phyloP scores from a whole-genome alignment of 2,113 vertebrate species.

The Taxidea taxus region DNA sequence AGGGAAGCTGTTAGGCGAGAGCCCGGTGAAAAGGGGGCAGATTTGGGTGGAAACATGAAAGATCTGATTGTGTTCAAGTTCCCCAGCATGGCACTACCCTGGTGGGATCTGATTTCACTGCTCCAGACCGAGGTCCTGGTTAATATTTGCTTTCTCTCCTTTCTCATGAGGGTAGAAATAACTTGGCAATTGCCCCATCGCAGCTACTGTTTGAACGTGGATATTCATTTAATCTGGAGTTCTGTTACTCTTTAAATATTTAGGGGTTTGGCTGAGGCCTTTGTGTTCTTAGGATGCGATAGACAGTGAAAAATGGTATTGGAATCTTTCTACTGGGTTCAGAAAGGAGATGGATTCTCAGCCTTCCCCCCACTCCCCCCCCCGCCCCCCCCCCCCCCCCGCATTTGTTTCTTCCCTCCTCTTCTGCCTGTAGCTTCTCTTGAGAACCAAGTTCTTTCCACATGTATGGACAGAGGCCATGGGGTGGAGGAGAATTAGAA shows the following conservation, averaged over 20 bases:
- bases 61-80: slow-evolving; percentile 79
- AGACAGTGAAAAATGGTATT: slow-evolving; percentile 72
- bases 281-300: slow-evolving; percentile 62
- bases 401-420: slow-evolving; percentile 14
- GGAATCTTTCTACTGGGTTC: slow-evolving; percentile 62
- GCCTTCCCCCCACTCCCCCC: not conserved
- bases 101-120: slow-evolving; percentile 76
- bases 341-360: slow-evolving; percentile 60
- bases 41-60: slow-evolving; percentile 78
- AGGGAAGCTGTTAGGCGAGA: slow-evolving; percentile 76
- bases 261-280: slow-evolving; percentile 60
- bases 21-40: slow-evolving; percentile 72
- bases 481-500: not conserved
- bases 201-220: slow-evolving; percentile 75
- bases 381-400: no score
- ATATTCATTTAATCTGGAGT: slow-evolving; percentile 78
- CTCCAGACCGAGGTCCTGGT: slow-evolving; percentile 70
- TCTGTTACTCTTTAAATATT: slow-evolving; percentile 72
- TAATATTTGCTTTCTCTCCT: slow-evolving; percentile 75
- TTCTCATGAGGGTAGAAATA: slow-evolving; percentile 75
- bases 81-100: slow-evolving; percentile 52
- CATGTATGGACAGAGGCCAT: not conserved
- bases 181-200: slow-evolving; percentile 71
- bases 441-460: not conserved
- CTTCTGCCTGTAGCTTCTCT: slow-evolving; percentile 42